Conservation (phyloP, 1,140 invertebrate genomes). For the Tetramorium parvispinum region DNA sequence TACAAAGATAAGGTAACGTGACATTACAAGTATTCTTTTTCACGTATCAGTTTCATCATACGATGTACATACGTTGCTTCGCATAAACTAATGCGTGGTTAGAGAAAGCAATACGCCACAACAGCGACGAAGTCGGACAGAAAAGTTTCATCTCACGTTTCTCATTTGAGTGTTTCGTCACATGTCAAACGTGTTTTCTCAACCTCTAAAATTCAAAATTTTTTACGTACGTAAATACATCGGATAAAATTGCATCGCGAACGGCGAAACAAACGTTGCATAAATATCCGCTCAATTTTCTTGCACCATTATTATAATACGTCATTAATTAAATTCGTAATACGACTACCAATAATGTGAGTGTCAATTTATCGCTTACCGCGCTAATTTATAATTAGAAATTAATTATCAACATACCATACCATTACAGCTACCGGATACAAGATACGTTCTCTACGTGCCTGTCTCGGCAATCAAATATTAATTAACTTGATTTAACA, state of each 20-base stretch:
- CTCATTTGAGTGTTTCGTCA: neutral
- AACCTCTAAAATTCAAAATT: neutral
- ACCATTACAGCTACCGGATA: neutral
- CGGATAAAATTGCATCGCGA: neutral
- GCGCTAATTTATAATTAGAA: constrained; percentile 29
- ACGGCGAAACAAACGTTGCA: neutral
- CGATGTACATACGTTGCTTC: neutral
- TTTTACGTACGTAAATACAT: neutral
- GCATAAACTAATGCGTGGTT: neutral
- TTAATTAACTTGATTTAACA: constrained; percentile 39
- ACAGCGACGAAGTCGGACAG: neutral
- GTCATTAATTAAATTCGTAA: constrained; percentile 29
- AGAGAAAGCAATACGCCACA: neutral
- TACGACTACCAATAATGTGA: constrained; percentile 22
- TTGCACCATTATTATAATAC: constrained; percentile 2
- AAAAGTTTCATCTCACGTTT: constrained; percentile 1
- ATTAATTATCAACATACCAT: constrained; percentile 37
- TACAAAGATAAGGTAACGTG: constrained; percentile 15
- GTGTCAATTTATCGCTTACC: constrained; percentile 32
- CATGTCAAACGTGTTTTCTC: neutral
- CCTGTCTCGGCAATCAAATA: constrained; percentile 13
- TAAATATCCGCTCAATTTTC: neutral
- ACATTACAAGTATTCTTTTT: constrained; percentile 23
- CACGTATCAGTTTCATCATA: neutral
- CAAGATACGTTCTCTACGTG: constrained; percentile 5